Base-by-base conservation (phyloP, 2,797 vertebrate genomes). In the Ceyx erithaca region DNA sequence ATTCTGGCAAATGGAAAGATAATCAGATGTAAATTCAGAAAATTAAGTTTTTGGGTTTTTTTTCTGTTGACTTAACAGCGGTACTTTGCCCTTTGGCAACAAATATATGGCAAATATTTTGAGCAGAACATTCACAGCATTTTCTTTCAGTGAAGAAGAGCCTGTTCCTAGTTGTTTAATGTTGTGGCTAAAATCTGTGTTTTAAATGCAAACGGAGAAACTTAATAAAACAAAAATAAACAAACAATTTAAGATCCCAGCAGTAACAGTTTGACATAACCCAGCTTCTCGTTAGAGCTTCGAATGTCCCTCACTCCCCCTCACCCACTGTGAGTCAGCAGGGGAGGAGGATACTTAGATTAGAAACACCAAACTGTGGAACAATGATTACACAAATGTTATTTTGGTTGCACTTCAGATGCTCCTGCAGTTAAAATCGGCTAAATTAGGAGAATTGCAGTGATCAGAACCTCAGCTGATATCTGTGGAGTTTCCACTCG, bases 301-400 rank as follows among this genome's bases (percentile, higher is more conserved):
- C 91, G 40, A 85, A 73, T 91, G 92, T 87, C 93, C 94, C 91
- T 89, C 87, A 91, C 94, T 92, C 95, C 95, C 92, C 95, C 95
- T 96, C 93, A 69, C 93, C 87, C 84, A 73, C 92, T 95, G 82
- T 94, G 95, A 96, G 93, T 95, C 95, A 96, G 92, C 82, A 87
- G 89, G 91, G 91, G 89, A 89, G 93, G 95, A 95, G 94, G 94
- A 93, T 95, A 93, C 95, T 93, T 43, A 91, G 92, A 96, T 96
- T 94, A 95, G 93, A 95, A 95, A 94, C 89, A 83, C 67, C 93
- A 79, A 95, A 92, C 66, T 76, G 93, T 87, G 92, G 91, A 93
- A 95, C 93, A 95, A 91, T 90, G 71, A 92, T 92, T 68, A 92
- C 93, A 95, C 89, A 75, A 94, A 93, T 86, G 94, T 92, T 95